Conservation (phyloP, 1,140 invertebrate species). For the Microplitis mediator region DNA sequence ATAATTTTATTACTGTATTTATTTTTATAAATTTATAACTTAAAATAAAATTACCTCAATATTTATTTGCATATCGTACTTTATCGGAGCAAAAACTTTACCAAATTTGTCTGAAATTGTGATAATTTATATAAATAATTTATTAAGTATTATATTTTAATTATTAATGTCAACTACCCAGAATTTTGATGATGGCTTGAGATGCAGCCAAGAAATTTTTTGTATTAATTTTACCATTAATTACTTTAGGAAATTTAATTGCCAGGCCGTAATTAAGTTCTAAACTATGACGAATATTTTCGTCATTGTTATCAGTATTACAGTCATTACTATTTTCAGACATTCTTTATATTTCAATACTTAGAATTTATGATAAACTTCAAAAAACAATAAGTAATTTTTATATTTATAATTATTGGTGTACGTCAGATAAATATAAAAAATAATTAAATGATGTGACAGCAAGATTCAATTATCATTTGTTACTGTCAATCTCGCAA, state of each 20-base stretch:
- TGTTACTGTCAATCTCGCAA: too few species aligned
- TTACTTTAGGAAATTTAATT: slow-evolving; percentile 43
- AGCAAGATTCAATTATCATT: too few species aligned
- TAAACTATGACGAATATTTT: not conserved
- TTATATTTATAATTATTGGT: too few species aligned
- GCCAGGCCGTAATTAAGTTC: not conserved
- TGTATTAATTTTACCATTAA: slow-evolving; percentile 67
- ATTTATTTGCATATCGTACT: slow-evolving; percentile 76
- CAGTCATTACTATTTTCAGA: not conserved
- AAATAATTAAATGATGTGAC: too few species aligned
- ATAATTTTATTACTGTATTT: slow-evolving; percentile 8
- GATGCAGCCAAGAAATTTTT: slow-evolving; percentile 68
- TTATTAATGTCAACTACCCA: slow-evolving; percentile 63
- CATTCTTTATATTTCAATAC: slow-evolving; percentile 15
- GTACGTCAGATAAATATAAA: too few species aligned
- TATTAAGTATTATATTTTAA: not conserved
- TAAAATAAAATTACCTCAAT: slow-evolving; percentile 66
- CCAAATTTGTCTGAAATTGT: slow-evolving; percentile 71
- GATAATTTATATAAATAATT: not conserved
- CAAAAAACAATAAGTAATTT: too few species aligned
- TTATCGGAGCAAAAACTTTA: slow-evolving; percentile 73
- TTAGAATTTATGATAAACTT: too few species aligned
- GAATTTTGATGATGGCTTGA: slow-evolving; percentile 64
- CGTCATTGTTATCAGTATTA: not conserved
- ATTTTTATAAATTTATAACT: not conserved